These are phyloP conservation scores for Scolanthus callimorphus DNA, from an alignment of 92 coral and sea anemone genomes.

Conservation along the genomic window DNA sequence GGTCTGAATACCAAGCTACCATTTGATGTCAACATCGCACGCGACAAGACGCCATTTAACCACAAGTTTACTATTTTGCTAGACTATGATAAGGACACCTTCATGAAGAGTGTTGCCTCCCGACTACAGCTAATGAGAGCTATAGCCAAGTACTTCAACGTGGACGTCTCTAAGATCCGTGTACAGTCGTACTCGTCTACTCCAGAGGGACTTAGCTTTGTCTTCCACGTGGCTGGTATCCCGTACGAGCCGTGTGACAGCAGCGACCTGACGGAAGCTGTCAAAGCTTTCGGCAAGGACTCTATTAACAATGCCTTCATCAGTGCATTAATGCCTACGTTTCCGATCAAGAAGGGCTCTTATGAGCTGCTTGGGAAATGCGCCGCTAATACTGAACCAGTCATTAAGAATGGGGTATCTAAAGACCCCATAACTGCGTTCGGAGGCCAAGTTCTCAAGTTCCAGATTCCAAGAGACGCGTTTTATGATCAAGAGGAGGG, in stretches of 20 bases:
- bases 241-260: constrained; percentile 47
- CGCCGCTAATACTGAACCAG: constrained; percentile 12
- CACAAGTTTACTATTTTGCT: constrained; percentile 50
- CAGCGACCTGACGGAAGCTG: constrained; percentile 15
- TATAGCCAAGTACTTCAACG: constrained; percentile 56
- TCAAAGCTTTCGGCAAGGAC: constrained; percentile 28
- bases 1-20: constrained; percentile 36
- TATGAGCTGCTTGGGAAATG: constrained; percentile 41
- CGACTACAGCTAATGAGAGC: constrained; percentile 45
- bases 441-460: constrained; percentile 58
- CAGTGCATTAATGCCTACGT: constrained; percentile 43
- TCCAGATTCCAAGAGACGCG: constrained; percentile 55
- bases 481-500: constrained; percentile 83
- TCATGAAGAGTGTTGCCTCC: constrained; percentile 20
- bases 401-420: constrained; percentile 8
- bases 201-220: constrained; percentile 36
- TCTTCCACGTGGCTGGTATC: constrained; percentile 54
- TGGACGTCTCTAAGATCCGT: constrained; percentile 33
- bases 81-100: constrained; percentile 32
- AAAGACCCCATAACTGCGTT: constrained; percentile 20
- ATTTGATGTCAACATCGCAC: constrained; percentile 42
- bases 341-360: constrained; percentile 44
- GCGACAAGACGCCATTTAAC: constrained; percentile 35
- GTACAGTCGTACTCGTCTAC: constrained; percentile 27
- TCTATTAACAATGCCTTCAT: constrained; percentile 32